phyloP scores from a whole-genome alignment of 1,140 invertebrate species.

The Triops longicaudatus region DNA sequence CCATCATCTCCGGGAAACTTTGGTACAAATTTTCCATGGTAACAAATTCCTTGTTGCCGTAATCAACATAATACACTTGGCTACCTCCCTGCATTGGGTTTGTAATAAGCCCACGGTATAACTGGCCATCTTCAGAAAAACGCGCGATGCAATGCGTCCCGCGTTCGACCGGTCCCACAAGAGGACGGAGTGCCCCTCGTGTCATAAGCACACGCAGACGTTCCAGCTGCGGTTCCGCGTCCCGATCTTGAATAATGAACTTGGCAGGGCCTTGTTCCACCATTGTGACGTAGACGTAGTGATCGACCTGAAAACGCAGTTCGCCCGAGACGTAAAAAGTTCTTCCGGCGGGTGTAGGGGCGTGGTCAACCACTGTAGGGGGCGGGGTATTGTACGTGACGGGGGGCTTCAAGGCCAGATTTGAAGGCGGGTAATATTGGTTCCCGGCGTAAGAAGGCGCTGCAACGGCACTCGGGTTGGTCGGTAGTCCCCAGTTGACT shows the following conservation, averaged over 20 bases:
- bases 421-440: not conserved
- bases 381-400: not conserved
- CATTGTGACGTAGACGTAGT: not conserved
- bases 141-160: conserved; percentile 62
- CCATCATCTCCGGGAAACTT: conserved; percentile 54
- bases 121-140: conserved; percentile 57
- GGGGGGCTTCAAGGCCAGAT: not conserved
- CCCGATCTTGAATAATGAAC: conserved; percentile 4
- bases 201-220: not conserved
- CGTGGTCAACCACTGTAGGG: not conserved
- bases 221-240: not conserved
- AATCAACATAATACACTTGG: conserved; percentile 61
- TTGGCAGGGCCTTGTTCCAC: conserved; percentile 13
- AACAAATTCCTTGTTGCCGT: conserved; percentile 58
- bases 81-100: conserved; percentile 31
- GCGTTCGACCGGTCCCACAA: conserved; percentile 37
- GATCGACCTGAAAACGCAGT: not conserved
- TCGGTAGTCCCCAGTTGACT: not conserved
- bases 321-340: not conserved
- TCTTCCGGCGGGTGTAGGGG: not conserved
- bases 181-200: not conserved
- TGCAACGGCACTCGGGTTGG: not conserved
- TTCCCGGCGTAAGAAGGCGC: not conserved
- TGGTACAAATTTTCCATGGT: conserved; percentile 46
- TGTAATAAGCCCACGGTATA: conserved; percentile 59